Percentiles rank a stretch among this genome's conserved stretches.
Evolutionary conservation across 2,797 vertebrate species (phyloP).

Genomic region (Tolypeutes matacus): DNA sequence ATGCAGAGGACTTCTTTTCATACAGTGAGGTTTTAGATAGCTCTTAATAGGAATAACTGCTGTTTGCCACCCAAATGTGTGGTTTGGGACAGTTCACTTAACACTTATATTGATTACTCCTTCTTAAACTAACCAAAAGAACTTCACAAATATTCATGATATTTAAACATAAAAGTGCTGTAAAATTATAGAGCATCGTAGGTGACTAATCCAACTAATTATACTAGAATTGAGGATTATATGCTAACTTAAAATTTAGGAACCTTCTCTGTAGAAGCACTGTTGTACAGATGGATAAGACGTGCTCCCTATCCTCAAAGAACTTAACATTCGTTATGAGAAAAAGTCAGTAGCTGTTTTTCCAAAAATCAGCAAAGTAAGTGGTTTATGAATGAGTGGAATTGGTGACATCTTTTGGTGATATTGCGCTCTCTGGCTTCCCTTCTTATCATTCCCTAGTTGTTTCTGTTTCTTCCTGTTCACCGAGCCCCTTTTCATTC

Average conservation of each 20-base stretch:
- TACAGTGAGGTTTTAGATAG: neutral
- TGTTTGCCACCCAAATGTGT: neutral
- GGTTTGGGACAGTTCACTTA: neutral
- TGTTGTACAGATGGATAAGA: neutral
- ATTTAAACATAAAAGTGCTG: neutral
- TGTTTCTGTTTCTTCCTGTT: neutral
- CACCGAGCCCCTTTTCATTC: neutral
- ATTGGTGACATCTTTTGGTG: neutral
- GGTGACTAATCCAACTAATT: neutral
- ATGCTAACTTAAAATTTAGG: neutral
- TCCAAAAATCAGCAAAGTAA: neutral
- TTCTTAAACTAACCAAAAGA: conserved; percentile 1
- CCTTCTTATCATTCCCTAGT: neutral
- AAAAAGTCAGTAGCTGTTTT: neutral
- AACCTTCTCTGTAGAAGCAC: neutral
- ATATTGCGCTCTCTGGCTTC: neutral
- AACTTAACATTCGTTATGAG: neutral
- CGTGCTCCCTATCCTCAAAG: neutral
- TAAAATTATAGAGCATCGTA: neutral
- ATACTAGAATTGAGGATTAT: neutral
- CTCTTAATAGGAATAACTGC: neutral
- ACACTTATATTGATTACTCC: neutral
- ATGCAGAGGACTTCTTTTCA: neutral
- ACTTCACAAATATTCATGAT: neutral
- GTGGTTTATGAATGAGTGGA: neutral